Percentiles rank a stretch among this genome's conserved stretches.
These are phyloP conservation scores for Lottia gigantea DNA, from an alignment of 2,888 invertebrate genomes.

Conservation along the genomic window DNA sequence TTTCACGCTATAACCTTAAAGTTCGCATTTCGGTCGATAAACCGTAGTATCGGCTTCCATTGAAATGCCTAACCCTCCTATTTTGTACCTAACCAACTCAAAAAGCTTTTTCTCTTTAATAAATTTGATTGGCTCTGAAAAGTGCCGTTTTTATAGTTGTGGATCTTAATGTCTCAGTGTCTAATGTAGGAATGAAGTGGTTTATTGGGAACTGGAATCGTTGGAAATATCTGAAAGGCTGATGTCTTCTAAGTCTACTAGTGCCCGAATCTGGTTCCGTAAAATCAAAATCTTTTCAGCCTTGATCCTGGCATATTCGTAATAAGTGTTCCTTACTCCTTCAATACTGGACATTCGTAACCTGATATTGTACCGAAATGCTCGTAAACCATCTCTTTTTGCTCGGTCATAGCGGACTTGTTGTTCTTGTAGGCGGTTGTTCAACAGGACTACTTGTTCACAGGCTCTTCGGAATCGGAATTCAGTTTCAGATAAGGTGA, in stretches of 20 bases:
- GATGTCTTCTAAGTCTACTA: neutral
- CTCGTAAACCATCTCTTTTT: slow-evolving; percentile 10
- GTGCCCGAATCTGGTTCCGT: neutral
- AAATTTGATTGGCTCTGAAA: too few species aligned
- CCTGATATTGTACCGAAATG: slow-evolving; percentile 17
- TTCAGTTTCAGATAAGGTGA: slow-evolving; percentile 11
- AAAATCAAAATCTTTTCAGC: slow-evolving; percentile 11
- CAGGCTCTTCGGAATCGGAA: slow-evolving; percentile 15
- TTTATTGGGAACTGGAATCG: too few species aligned
- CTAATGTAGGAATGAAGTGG: too few species aligned
- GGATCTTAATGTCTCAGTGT: too few species aligned
- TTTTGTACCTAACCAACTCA: too few species aligned
- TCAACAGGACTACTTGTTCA: slow-evolving; percentile 16
- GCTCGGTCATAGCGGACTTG: slow-evolving; percentile 18
- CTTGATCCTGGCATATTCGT: slow-evolving; percentile 18
- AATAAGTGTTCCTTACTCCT: slow-evolving; percentile 20
- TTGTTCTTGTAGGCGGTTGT: slow-evolving; percentile 15
- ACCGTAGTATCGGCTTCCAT: too few species aligned
- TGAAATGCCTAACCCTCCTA: too few species aligned
- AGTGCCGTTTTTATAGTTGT: too few species aligned
- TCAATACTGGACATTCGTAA: slow-evolving; percentile 14
- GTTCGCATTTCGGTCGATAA: too few species aligned
- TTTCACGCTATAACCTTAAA: too few species aligned
- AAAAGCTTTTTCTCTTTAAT: too few species aligned
- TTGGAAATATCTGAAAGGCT: too few species aligned